These are phyloP conservation scores for Chondrilla cf. caribensis DNA, from an alignment of 37 sponge, comb jelly and placozoan species.

Conservation along the genomic window DNA sequence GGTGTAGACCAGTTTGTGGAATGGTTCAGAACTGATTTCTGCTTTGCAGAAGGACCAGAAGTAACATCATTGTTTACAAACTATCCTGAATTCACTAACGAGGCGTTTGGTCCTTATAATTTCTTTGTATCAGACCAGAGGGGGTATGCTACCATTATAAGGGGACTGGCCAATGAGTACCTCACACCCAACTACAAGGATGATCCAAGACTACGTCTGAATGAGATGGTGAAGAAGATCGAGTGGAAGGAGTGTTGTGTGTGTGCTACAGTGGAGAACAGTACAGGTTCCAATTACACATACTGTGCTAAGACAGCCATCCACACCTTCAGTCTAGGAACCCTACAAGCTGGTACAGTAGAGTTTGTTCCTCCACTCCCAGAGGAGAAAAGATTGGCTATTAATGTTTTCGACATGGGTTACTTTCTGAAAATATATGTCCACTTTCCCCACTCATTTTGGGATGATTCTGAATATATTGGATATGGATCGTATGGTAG, in stretches of 20 bases:
- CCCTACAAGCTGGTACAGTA: constrained; percentile 29
- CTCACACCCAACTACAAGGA: background rate
- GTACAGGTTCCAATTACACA: no score
- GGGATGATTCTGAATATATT: constrained; percentile 25
- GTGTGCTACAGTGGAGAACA: constrained; percentile 24
- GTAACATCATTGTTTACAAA: constrained; percentile 1
- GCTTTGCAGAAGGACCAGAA: constrained; percentile 23
- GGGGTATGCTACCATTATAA: constrained; percentile 10
- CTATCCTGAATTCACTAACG: background rate
- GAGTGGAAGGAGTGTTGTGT: constrained; percentile 56
- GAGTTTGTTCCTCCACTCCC: constrained; percentile 41
- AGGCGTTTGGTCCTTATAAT: constrained; percentile 13
- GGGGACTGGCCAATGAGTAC: constrained; percentile 19
- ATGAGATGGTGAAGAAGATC: constrained; percentile 23
- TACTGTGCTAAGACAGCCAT: constrained; percentile 46
- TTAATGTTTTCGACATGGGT: background rate
- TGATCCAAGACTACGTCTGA: constrained; percentile 35
- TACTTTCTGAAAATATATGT: constrained; percentile 33
- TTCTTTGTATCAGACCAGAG: constrained; percentile 39
- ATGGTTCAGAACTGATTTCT: constrained; percentile 29
- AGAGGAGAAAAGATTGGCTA: background rate
- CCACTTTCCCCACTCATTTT: constrained; percentile 24
- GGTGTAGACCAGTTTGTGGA: background rate
- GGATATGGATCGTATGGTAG: background rate
- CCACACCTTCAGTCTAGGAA: constrained; percentile 49